Evolutionary conservation across 1,140 invertebrate genomes (phyloP).

Genomic region (Procambarus clarkii): DNA sequence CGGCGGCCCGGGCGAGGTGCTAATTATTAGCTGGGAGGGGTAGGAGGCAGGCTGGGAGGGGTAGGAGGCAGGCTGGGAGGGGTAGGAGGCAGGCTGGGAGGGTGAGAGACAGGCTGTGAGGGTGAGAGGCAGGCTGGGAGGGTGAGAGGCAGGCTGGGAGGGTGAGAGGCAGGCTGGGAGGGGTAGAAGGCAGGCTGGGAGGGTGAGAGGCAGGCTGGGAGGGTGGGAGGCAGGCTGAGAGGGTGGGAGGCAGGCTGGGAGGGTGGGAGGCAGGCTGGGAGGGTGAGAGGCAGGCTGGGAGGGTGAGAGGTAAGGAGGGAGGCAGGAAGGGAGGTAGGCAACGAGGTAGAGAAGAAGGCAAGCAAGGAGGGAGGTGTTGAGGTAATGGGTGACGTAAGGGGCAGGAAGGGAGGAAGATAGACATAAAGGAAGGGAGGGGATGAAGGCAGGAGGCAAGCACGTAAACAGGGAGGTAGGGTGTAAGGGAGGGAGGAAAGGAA

Average conservation of each 20-base stretch:
- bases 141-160: neutral
- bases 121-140: neutral
- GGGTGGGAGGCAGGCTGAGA: neutral
- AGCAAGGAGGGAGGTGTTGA: neutral
- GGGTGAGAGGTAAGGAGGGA: neutral
- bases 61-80: neutral
- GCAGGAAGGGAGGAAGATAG: neutral
- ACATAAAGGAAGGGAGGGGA: too few relatives aligned
- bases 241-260: too few relatives aligned
- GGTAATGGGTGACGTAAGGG: neutral
- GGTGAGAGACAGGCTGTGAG: neutral
- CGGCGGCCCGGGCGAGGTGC: neutral
- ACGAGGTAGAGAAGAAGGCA: neutral
- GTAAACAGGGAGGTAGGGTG: too few relatives aligned
- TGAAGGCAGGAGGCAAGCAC: too few relatives aligned
- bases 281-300: too few relatives aligned
- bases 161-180: neutral
- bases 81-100: neutral
- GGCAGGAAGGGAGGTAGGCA: neutral
- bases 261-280: neutral
- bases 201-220: neutral
- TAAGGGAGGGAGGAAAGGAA: too few relatives aligned
- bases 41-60: neutral
- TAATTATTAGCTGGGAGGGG: neutral
- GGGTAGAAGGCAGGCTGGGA: neutral